These are phyloP conservation scores for Lophotriccus pileatus DNA, from an alignment of 2,797 vertebrate genomes.

Conservation along the genomic window DNA sequence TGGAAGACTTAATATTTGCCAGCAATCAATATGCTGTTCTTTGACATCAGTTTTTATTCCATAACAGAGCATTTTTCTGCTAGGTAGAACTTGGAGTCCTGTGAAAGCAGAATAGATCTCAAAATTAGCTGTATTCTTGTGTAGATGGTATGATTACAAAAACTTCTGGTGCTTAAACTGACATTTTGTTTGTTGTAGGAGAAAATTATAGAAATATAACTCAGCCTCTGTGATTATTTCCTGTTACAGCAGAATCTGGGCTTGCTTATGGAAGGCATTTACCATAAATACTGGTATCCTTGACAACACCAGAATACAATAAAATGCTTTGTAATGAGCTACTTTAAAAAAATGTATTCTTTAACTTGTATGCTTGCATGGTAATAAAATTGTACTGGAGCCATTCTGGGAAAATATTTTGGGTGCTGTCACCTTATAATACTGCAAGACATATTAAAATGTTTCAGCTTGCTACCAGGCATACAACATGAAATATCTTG, in stretches of 20 bases:
- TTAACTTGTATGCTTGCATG: not conserved
- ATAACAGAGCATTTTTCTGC: not conserved
- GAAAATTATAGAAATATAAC: not conserved
- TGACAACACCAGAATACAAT: not conserved
- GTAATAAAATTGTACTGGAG: not conserved
- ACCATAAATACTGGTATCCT: not conserved
- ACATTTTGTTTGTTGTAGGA: not conserved
- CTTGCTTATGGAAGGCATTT: conserved; percentile 26
- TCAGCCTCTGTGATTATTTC: not conserved
- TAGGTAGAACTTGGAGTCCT: not conserved
- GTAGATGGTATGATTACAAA: not conserved
- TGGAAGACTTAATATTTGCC: not conserved
- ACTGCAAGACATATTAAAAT: not conserved
- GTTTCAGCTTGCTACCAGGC: not conserved
- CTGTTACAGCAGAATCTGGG: not conserved
- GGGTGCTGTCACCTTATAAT: not conserved
- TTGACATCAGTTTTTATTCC: not conserved
- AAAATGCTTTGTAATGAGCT: conserved; percentile 16
- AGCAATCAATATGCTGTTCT: not conserved
- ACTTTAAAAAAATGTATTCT: conserved; percentile 9
- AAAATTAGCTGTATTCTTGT: not conserved
- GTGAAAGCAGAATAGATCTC: not conserved
- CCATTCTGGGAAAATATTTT: conserved; percentile 10
- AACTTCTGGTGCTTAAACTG: not conserved
- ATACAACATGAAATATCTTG: not conserved